These are phyloP conservation scores for Decapterus maruadsi DNA, from an alignment of 2,797 vertebrate genomes.

Conservation along the genomic window DNA sequence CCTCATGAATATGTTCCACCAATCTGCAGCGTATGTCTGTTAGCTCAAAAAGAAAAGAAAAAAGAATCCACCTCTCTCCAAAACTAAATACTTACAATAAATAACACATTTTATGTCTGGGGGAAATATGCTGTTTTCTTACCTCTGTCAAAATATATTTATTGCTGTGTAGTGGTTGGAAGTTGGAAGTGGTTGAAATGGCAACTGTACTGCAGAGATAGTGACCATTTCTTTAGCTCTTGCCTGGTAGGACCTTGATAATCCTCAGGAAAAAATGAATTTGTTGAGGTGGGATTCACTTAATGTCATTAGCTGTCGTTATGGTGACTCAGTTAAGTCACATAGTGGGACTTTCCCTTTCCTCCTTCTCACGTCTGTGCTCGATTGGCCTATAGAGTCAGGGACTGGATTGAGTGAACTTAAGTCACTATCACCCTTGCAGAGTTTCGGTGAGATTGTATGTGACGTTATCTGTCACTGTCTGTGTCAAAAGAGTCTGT, in stretches of 20 bases:
- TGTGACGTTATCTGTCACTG: not conserved
- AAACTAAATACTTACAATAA: slow-evolving; percentile 54
- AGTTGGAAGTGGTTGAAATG: slow-evolving; percentile 13
- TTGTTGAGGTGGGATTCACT: slow-evolving; percentile 20
- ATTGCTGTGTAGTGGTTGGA: slow-evolving; percentile 7
- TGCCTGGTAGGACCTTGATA: not conserved
- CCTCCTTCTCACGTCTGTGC: not conserved
- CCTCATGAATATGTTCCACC: slow-evolving; percentile 66
- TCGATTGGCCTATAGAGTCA: not conserved
- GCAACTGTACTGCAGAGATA: slow-evolving; percentile 7
- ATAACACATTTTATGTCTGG: slow-evolving; percentile 47
- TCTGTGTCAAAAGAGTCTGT: slow-evolving; percentile 5
- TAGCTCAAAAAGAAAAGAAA: slow-evolving; percentile 49
- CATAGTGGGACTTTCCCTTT: not conserved
- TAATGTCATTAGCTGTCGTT: slow-evolving; percentile 7
- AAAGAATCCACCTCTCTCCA: slow-evolving; percentile 33
- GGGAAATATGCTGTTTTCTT: slow-evolving; percentile 31
- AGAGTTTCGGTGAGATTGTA: not conserved
- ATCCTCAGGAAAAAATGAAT: not conserved
- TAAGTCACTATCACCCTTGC: not conserved
- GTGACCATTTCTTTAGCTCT: slow-evolving; percentile 10
- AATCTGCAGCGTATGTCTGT: slow-evolving; percentile 67
- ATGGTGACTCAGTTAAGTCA: slow-evolving; percentile 5
- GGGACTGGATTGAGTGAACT: not conserved
- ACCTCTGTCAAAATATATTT: slow-evolving; percentile 24